These are phyloP conservation scores for Diphyllodes magnificus DNA, from an alignment of 2,113 vertebrate species.

Conservation along the genomic window DNA sequence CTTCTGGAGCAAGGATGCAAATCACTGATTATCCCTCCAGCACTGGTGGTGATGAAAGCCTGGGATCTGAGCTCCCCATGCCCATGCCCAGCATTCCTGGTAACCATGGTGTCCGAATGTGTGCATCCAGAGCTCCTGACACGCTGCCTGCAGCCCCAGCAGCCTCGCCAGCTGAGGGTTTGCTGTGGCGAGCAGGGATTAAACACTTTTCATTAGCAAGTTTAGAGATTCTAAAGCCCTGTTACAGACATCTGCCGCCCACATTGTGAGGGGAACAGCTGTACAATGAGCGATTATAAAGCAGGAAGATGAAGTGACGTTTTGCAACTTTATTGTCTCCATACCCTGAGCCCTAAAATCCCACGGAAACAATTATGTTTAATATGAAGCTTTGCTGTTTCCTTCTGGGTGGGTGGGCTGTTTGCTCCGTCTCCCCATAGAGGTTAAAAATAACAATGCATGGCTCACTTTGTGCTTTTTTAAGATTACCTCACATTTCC, in stretches of 20 bases:
- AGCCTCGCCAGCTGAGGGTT: constrained; percentile 22
- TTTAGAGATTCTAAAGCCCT: constrained; percentile 18
- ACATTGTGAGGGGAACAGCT: neutral
- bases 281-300: neutral
- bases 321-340: constrained; percentile 39
- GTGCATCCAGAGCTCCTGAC: neutral
- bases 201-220: constrained; percentile 52
- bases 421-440: neutral
- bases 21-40: neutral
- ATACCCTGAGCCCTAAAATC: neutral
- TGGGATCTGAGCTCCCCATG: neutral
- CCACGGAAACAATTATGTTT: constrained; percentile 46
- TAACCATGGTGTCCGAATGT: neutral
- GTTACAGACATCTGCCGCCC: constrained; percentile 22
- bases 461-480: neutral
- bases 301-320: neutral
- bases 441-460: neutral
- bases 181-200: neutral
- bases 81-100: neutral
- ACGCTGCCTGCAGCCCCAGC: neutral
- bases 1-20: neutral
- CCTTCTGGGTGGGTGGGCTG: neutral
- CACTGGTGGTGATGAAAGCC: neutral
- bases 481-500: neutral
- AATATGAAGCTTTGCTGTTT: constrained; percentile 22